Conservation (phyloP, 2,113 vertebrate genomes). For the Phasianus colchicus region DNA sequence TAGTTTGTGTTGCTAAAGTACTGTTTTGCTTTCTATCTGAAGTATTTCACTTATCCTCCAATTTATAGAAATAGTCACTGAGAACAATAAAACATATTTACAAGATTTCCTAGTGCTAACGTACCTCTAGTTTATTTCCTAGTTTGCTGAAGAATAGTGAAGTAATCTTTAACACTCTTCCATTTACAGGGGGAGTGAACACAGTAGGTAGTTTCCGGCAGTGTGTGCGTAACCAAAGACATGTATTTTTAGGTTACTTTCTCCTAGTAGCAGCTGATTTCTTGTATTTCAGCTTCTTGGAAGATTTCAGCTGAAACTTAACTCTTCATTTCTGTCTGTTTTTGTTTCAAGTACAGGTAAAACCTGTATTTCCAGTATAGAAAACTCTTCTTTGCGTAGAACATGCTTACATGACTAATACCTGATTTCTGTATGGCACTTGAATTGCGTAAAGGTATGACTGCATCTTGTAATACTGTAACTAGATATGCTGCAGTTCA, state of each 20-base stretch:
- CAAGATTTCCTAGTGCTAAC: neutral
- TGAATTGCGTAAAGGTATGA: neutral
- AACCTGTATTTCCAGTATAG: slow-evolving; percentile 50
- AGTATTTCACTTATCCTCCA: neutral
- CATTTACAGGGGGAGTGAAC: neutral
- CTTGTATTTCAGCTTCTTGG: neutral
- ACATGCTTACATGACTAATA: neutral
- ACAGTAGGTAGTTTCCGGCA: neutral
- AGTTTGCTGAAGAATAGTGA: rapidly evolving
- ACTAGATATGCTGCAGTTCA: neutral
- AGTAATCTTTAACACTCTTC: neutral
- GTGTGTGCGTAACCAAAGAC: neutral
- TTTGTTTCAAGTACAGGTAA: neutral
- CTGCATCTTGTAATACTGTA: neutral
- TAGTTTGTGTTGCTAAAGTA: neutral
- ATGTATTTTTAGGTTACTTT: neutral
- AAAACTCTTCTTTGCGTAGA: neutral
- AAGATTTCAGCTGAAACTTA: neutral
- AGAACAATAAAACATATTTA: neutral
- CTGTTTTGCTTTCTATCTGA: neutral
- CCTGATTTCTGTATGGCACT: neutral
- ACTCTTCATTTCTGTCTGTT: neutral
- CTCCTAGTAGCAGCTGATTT: neutral
- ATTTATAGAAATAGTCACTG: neutral
- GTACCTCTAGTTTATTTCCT: neutral